Percentiles rank a stretch among this genome's conserved stretches.
phyloP scores from a whole-genome alignment of 2,888 invertebrate genomes.

The Himalopsyche kuldschensis region DNA sequence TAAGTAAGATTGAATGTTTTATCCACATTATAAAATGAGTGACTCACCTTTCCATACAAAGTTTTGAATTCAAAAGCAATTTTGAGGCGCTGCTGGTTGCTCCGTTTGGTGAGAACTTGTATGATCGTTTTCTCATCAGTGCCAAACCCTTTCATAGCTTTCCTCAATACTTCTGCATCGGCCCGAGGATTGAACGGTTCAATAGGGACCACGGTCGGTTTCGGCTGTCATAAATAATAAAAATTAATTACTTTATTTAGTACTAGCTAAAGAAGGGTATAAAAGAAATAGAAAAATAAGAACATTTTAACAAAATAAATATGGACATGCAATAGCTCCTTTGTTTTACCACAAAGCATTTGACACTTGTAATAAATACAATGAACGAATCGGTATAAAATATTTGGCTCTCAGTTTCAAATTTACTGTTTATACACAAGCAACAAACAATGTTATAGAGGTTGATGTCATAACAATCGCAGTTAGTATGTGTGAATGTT shows the following conservation, averaged over 20 bases:
- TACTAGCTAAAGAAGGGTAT: background rate
- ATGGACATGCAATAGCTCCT: background rate
- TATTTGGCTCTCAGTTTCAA: no score
- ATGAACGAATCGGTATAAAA: no score
- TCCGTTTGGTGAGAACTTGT: conserved; percentile 77
- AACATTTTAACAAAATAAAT: background rate
- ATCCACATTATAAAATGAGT: background rate
- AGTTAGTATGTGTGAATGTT: no score
- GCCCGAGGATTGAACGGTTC: conserved; percentile 76
- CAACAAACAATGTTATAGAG: no score
- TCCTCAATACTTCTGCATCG: conserved; percentile 80
- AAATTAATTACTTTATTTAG: background rate
- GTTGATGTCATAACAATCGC: no score
- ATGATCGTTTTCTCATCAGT: conserved; percentile 91
- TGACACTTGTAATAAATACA: background rate
- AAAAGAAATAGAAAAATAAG: background rate
- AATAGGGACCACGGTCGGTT: conserved; percentile 76
- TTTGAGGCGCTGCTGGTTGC: conserved; percentile 83
- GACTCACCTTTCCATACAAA: conserved; percentile 77
- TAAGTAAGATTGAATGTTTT: no score
- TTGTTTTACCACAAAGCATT: background rate
- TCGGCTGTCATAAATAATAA: conserved; percentile 54
- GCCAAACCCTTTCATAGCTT: conserved; percentile 91
- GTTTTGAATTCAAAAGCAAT: conserved; percentile 83
- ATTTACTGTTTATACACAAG: no score